Percentiles rank a stretch among this genome's conserved stretches.
Conservation (phyloP, 2,888 invertebrate genomes). For the Campoplex nolae region DNA sequence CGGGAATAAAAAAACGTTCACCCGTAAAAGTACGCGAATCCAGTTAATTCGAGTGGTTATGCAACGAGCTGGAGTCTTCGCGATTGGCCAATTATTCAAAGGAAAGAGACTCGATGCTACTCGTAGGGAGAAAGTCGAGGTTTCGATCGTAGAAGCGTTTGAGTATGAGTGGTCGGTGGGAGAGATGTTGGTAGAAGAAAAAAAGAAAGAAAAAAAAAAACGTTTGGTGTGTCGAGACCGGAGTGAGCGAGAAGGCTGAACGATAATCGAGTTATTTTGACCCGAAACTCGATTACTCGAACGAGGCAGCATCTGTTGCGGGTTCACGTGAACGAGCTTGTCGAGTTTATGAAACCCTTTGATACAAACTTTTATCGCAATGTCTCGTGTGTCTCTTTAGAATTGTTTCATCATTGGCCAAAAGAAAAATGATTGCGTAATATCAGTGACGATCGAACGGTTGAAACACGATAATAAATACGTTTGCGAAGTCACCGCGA, state of each 20-base stretch:
- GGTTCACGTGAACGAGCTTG: slow-evolving; percentile 20
- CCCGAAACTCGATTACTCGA: slow-evolving; percentile 61
- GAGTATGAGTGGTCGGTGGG: slow-evolving; percentile 47
- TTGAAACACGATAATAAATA: slow-evolving; percentile 20
- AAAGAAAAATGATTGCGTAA: slow-evolving; percentile 3
- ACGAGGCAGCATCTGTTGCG: slow-evolving; percentile 34
- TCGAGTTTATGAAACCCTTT: slow-evolving; percentile 26
- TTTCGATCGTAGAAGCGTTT: slow-evolving; percentile 58
- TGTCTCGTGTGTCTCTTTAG: neutral
- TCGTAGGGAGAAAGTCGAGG: slow-evolving; percentile 63
- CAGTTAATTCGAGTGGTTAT: slow-evolving; percentile 44
- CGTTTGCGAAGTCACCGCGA: neutral
- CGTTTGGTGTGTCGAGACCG: slow-evolving; percentile 16
- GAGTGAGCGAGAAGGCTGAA: slow-evolving; percentile 5
- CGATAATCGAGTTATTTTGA: slow-evolving; percentile 60
- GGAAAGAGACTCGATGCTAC: slow-evolving; percentile 37
- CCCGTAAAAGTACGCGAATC: slow-evolving; percentile 14
- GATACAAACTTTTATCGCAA: neutral
- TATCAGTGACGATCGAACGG: slow-evolving; percentile 25
- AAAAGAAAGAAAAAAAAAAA: slow-evolving; percentile 29
- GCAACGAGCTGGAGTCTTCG: slow-evolving; percentile 34
- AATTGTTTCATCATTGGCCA: slow-evolving; percentile 2
- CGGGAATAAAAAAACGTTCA: neutral
- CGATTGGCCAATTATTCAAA: slow-evolving; percentile 56
- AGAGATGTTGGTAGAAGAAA: neutral